Conservation (phyloP, 2,113 vertebrate genomes). For the Lamprologus speciosus region DNA sequence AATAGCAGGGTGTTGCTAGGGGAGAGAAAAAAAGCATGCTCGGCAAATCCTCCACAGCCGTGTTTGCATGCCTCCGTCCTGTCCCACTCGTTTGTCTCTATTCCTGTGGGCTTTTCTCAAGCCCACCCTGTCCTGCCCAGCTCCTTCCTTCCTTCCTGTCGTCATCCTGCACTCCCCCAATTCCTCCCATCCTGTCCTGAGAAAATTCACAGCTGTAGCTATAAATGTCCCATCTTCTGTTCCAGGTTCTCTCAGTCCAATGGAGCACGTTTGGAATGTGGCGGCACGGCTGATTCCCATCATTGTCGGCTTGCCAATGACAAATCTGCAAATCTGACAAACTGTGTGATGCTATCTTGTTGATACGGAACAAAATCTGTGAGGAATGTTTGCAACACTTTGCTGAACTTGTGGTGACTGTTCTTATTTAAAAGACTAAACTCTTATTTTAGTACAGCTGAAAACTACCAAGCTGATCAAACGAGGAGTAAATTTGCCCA, state of each 20-base stretch:
- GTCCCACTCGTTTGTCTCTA: slow-evolving; percentile 13
- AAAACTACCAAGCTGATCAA: not conserved
- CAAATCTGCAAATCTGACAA: not conserved
- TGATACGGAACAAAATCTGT: not conserved
- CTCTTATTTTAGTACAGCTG: not conserved
- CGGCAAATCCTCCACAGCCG: not conserved
- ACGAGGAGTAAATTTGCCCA: not conserved
- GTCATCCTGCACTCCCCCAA: slow-evolving; percentile 25
- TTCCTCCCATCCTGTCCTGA: slow-evolving; percentile 27
- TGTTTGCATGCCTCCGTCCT: not conserved
- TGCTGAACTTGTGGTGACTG: not conserved
- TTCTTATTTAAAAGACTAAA: not conserved
- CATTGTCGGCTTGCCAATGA: not conserved
- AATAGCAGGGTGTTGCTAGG: not conserved
- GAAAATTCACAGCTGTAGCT: slow-evolving; percentile 32
- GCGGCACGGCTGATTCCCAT: not conserved
- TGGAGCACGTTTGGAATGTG: not conserved
- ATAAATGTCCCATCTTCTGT: not conserved
- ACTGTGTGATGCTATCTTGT: not conserved
- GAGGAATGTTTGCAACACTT: not conserved
- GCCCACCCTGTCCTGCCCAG: slow-evolving; percentile 7
- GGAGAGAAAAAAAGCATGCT: not conserved
- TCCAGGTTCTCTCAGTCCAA: not conserved
- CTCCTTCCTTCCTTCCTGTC: slow-evolving; percentile 9
- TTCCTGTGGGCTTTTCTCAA: not conserved